Base-by-base conservation (phyloP, 1,140 invertebrate species). In the Lepeophtheirus salmonis region DNA sequence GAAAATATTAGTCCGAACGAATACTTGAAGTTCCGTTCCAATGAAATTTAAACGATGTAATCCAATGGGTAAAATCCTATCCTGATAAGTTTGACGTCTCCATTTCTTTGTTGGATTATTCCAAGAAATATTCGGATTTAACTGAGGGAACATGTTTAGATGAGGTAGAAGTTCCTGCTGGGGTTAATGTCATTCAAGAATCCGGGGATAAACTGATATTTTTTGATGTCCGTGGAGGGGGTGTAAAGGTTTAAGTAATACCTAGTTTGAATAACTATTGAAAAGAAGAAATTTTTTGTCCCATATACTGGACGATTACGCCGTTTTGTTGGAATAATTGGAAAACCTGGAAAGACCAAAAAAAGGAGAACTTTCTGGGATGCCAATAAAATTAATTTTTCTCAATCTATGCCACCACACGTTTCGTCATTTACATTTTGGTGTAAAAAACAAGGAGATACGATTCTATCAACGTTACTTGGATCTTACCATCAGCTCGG, bases 41-140 rank as follows among this genome's bases (percentile, higher is more conserved):
- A 17, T 2, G 57, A 26, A 2, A 22, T 97, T 18, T 75, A 78
- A 48, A 78, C 86, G 41, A 72, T 91, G 2, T 96, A 96, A 74
- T 73, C 73, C 62, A 74, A 0, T 79, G 79, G n/a, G 68, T 72
- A 20, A 76, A 83, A 18, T 91, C 94, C n/a, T 99, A 97, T 72
- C 95, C 95, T 17, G 95, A 99, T 72, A 99, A 99, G 74, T 99
- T 95, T 69, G 77, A 89, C 74, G 94, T 99, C 0, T 79, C 81
- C 2, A 87, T 80, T 20, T 94, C 90, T 0, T 71, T 99, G 57
- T 79, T 83, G 66, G 81, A 85, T 20, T 99, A 94, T 68, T 88
- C 98, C 65, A 78, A 84, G 53, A 87, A 86, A 65, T 98, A 92
- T 68, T 74, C 73, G 16, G 66, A 76, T 66, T 68, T 75, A 18